Evolutionary conservation across 2,888 invertebrate species (phyloP).

Genomic region (Norana najaformis): DNA sequence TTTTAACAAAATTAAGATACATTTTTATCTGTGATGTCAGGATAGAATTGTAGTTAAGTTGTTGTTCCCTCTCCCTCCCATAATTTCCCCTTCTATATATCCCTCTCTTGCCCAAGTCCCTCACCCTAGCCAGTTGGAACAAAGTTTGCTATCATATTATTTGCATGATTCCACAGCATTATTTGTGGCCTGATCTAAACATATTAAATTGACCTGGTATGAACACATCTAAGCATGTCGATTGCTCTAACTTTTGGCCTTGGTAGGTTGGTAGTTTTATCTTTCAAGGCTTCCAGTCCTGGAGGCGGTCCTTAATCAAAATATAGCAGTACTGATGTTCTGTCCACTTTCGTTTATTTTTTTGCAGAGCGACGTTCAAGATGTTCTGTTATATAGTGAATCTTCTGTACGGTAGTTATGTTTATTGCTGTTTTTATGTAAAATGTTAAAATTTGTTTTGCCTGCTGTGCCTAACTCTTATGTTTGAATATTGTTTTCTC

Average conservation of each 20-base stretch:
- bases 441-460: not conserved
- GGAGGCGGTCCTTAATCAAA: conserved; percentile 13
- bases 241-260: not conserved
- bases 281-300: not conserved
- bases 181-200: no score
- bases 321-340: not conserved
- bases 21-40: no score
- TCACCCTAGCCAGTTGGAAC: no score
- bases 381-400: not conserved
- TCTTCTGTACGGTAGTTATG: not conserved
- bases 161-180: no score
- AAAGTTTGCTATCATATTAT: no score
- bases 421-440: not conserved
- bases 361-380: not conserved
- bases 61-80: no score
- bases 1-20: no score
- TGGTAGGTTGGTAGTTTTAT: not conserved
- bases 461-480: not conserved
- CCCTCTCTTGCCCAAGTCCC: no score
- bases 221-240: not conserved
- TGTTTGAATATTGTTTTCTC: not conserved
- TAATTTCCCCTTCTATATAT: no score
- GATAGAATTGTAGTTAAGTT: no score
- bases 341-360: not conserved
- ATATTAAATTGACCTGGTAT: not conserved